Percentiles rank a stretch among this genome's conserved stretches.
Conservation (phyloP, 2,113 vertebrate species). For the Amphiprion ocellaris region DNA sequence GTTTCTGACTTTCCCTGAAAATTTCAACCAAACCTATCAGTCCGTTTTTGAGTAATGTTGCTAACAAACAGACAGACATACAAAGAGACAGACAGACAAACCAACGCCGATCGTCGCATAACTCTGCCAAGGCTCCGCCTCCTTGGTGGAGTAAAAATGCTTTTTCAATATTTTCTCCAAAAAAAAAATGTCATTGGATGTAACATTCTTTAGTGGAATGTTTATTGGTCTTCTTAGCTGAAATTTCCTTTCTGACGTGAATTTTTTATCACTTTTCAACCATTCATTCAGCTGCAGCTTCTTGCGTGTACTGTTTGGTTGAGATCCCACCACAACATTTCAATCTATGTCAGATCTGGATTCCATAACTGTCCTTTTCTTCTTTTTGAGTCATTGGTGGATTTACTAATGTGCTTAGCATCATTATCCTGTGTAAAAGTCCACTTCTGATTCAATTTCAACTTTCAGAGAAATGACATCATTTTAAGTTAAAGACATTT, state of each 20-base stretch:
- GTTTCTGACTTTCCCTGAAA: too few relatives aligned
- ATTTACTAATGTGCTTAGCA: not conserved
- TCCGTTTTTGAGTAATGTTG: too few relatives aligned
- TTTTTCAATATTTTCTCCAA: not conserved
- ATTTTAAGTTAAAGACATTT: not conserved
- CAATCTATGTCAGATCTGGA: not conserved
- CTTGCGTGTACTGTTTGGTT: not conserved
- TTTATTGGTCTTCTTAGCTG: too few relatives aligned
- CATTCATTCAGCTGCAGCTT: not conserved
- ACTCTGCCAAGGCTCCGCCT: too few relatives aligned
- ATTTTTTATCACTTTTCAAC: not conserved
- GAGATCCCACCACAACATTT: not conserved
- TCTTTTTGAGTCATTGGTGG: not conserved
- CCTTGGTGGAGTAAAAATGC: not conserved
- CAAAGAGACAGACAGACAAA: too few relatives aligned
- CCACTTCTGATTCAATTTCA: not conserved
- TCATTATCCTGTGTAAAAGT: not conserved
- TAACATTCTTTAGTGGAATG: not conserved
- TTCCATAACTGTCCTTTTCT: not conserved
- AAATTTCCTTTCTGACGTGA: not conserved
- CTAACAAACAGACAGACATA: too few relatives aligned
- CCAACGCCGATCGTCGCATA: too few relatives aligned
- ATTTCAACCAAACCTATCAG: too few relatives aligned
- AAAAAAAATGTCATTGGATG: not conserved
- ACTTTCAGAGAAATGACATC: not conserved